phyloP scores from a whole-genome alignment of 2,888 invertebrate genomes.

The Spatulosminthurus flaviceps region DNA sequence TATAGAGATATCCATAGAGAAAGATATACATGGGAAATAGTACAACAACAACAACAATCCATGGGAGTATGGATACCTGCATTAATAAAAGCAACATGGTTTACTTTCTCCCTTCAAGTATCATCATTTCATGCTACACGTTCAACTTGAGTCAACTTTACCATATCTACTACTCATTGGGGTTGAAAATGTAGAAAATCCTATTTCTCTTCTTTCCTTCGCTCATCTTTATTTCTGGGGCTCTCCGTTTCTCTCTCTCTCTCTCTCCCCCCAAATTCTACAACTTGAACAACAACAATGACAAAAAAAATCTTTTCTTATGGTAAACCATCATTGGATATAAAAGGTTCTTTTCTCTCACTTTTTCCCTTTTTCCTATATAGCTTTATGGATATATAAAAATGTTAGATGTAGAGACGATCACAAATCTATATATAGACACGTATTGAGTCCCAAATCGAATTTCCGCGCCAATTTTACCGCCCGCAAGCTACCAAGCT shows the following conservation, averaged over 20 bases:
- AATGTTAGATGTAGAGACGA: no score
- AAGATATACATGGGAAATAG: no score
- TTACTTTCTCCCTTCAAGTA: no score
- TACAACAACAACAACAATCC: no score
- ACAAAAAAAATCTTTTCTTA: constrained; percentile 2
- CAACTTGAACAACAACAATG: constrained; percentile 7
- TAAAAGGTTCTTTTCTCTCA: not conserved
- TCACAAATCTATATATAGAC: no score
- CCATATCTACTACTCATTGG: not conserved
- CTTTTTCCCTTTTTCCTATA: no score
- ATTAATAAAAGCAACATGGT: not conserved
- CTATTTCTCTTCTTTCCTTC: not conserved
- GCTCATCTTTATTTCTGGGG: no score
- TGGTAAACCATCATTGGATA: constrained; percentile 14
- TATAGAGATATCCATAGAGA: no score
- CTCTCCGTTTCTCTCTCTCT: constrained; percentile 2
- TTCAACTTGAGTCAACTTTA: not conserved
- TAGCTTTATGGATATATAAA: no score
- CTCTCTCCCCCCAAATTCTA: not conserved
- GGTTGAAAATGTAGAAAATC: constrained; percentile 2
- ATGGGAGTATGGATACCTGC: not conserved
- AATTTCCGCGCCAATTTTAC: constrained; percentile 13
- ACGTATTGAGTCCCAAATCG: not conserved
- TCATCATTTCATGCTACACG: not conserved
- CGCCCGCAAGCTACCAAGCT: not conserved